These are phyloP conservation scores for Oasisia sp. DNA, from an alignment of 2,888 invertebrate species.

Conservation along the genomic window DNA sequence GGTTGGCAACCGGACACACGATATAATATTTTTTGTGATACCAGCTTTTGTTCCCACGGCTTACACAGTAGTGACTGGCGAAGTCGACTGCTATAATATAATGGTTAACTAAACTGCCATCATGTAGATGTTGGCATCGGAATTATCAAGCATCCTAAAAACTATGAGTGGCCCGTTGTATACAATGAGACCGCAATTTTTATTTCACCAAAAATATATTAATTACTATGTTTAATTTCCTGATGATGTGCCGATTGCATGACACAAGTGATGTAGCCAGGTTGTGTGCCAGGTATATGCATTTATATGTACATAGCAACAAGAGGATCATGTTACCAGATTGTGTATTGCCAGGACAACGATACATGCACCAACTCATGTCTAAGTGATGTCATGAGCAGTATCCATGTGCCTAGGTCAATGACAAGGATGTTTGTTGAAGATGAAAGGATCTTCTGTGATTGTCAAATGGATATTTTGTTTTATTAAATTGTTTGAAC, in stretches of 20 bases:
- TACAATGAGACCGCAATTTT: neutral
- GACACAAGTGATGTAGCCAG: neutral
- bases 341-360: neutral
- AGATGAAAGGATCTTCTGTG: no score
- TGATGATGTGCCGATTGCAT: neutral
- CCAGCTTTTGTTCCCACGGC: no score
- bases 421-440: no score
- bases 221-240: neutral
- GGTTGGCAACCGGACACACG: no score
- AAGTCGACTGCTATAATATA: no score
- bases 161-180: neutral
- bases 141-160: neutral
- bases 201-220: neutral
- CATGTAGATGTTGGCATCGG: neutral
- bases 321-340: neutral
- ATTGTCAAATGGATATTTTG: no score
- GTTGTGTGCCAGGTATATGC: slow-evolving; percentile 5
- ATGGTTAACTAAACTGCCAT: no score
- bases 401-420: no score
- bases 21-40: no score
- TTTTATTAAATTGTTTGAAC: no score
- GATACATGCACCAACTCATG: neutral
- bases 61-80: no score
- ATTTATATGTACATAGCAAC: neutral
- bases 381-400: neutral